phyloP scores from a whole-genome alignment of 2,797 vertebrate genomes.

The Tapirus indicus region DNA sequence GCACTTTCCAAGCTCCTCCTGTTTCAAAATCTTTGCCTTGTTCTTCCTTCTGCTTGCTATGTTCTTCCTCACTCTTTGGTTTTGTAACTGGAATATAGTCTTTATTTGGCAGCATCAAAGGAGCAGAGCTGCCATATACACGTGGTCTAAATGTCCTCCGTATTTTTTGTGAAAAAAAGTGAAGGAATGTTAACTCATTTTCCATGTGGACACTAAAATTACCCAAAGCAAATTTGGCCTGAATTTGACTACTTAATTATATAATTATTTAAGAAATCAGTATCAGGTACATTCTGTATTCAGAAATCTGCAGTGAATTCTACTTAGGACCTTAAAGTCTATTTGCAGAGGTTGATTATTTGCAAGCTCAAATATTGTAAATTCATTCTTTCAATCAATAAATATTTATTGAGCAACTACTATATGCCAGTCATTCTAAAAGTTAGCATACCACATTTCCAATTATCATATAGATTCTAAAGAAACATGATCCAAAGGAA shows the following conservation, averaged over 20 bases:
- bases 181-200: constrained; percentile 20
- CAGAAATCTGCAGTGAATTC: background rate
- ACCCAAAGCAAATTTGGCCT: background rate
- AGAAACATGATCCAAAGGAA: background rate
- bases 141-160: background rate
- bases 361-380: background rate
- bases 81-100: background rate
- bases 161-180: background rate
- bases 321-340: background rate
- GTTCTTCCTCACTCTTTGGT: background rate
- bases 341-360: constrained; percentile 38
- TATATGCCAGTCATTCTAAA: background rate
- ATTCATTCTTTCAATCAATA: constrained; percentile 8
- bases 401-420: constrained; percentile 11
- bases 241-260: constrained; percentile 24
- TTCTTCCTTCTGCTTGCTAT: background rate
- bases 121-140: background rate
- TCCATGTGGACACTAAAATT: background rate
- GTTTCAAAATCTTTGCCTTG: background rate
- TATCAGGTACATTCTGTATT: background rate
- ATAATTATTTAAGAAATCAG: constrained; percentile 24
- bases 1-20: background rate
- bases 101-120: constrained; percentile 31
- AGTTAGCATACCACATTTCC: background rate
- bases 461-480: background rate